Base-by-base conservation (phyloP, 2,888 invertebrate genomes). In the Drosophila subquinaria region DNA sequence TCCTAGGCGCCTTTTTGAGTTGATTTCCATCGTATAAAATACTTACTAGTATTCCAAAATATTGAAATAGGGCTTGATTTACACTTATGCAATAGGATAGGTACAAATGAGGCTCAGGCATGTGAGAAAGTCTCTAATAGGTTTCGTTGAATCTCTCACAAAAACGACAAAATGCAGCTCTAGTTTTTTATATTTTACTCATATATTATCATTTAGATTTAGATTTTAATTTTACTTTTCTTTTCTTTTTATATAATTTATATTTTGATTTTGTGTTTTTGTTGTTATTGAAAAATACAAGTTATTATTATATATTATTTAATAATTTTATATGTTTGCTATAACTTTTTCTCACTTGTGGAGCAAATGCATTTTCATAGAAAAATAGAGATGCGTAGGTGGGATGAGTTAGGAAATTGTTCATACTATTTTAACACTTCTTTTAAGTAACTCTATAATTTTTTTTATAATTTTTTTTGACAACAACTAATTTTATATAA, bases 341-440 rank as follows among this genome's bases (percentile, higher is more conserved):
- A 78, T 70, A 71, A 71, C 55, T 62, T 64, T 66, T 76, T 76
- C 73, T 79, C 71, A 71, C 79, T 73, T 74, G 79, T 75, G 82
- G 79, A 76, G 84, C 79, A 80, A 74, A 81, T 86, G 84, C 80
- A 79, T 80, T 78, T 82, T 88, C 77, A 91, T 92, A 92, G 92
- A 92, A 92, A 92, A 92, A 92, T 92, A 92, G 90, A 91, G 90
- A 90, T 88, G 84, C 81, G 78, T 88, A 92, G 92, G 92, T 92
- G 92, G 92, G 92, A 91, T 92, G 91, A 92, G 91, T 90, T 91
- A 92, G 92, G 91, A 92, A 92, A 89, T 91, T 90, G 72, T 85
- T 76, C 77, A 79, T 76, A 76, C 76, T 81, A 73, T 63, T 68
- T 59, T 76, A 79, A 74, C 79, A 72, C 59, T 72, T 69, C 38